Evolutionary conservation across 2,113 vertebrate species (phyloP).

Genomic region (Hirundichthys speculiger): DNA sequence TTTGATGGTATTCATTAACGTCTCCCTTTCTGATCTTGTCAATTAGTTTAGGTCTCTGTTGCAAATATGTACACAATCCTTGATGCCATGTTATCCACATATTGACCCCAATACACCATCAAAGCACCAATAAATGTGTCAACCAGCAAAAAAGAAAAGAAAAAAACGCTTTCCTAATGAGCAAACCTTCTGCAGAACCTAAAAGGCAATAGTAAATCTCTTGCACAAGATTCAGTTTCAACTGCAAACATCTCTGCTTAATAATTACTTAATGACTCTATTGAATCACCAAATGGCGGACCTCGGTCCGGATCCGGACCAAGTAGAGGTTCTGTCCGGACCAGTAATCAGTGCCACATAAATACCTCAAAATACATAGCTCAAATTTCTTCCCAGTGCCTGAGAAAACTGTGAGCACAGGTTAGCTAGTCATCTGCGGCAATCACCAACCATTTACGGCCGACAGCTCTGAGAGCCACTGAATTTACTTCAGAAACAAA

Average conservation of each 20-base stretch:
- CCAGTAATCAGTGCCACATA: too few species aligned
- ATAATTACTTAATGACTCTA: too few species aligned
- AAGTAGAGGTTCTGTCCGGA: too few species aligned
- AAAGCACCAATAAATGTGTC: not conserved
- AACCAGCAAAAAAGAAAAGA: not conserved
- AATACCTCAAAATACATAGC: too few species aligned
- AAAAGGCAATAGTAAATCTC: slow-evolving; percentile 22
- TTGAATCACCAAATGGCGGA: too few species aligned
- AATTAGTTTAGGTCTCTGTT: not conserved
- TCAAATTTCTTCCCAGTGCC: too few species aligned
- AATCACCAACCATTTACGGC: too few species aligned
- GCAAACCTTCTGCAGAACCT: slow-evolving; percentile 11
- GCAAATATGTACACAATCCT: not conserved
- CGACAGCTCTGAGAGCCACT: too few species aligned
- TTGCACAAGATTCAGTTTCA: slow-evolving; percentile 29
- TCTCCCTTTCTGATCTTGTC: not conserved
- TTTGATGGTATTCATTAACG: slow-evolving; percentile 12
- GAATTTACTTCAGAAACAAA: too few species aligned
- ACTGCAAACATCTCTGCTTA: slow-evolving; percentile 16
- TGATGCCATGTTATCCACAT: not conserved
- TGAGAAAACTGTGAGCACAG: too few species aligned
- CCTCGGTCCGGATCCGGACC: too few species aligned
- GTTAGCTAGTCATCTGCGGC: too few species aligned
- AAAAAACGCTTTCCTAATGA: slow-evolving; percentile 10
- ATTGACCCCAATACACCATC: not conserved